Evolutionary conservation across 2,113 vertebrate genomes (phyloP).

Genomic region (Felis catus): F.catus_Fca126_mat1.0 CM031417.1:143621001-143621500

Average conservation of each 20-base stretch:
- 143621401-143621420: fast-evolving
- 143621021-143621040: background rate
- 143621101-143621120: fast-evolving
- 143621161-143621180: background rate
- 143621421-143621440: background rate
- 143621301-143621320: fast-evolving
- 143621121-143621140: fast-evolving
- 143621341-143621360: fast-evolving
- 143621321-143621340: fast-evolving
- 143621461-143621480: background rate
- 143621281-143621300: background rate
- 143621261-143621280: background rate
- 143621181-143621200: background rate
- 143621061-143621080: background rate
- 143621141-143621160: background rate
- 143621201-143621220: background rate
- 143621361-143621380: fast-evolving
- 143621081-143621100: fast-evolving
- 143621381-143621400: too few relatives aligned
- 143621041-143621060: background rate
- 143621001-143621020: background rate
- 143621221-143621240: background rate
- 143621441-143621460: background rate
- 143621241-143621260: fast-evolving
- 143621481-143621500: fast-evolving